phyloP scores from a whole-genome alignment of 2,797 vertebrate genomes.

The Hylomyscus alleni region DNA sequence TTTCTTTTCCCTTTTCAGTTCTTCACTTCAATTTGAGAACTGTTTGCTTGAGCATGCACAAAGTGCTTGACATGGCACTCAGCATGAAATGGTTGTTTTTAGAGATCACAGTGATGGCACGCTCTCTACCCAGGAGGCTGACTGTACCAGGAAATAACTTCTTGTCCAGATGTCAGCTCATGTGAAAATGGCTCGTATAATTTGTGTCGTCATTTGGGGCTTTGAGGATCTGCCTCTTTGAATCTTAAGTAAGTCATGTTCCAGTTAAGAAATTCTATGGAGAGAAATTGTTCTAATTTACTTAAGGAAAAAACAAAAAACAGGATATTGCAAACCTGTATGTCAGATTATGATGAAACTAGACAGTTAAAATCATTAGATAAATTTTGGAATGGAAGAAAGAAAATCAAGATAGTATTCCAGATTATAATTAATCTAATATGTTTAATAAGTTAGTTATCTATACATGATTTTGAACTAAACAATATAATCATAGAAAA shows the following conservation, averaged over 20 bases:
- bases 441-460: not conserved
- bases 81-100: conserved; percentile 53
- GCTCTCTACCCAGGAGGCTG: conserved; percentile 8
- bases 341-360: not conserved
- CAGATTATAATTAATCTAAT: not conserved
- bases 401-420: not conserved
- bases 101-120: conserved; percentile 28
- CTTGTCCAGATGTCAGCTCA: conserved; percentile 57
- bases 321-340: not conserved
- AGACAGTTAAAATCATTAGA: not conserved
- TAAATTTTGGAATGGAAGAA: not conserved
- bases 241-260: conserved; percentile 37
- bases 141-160: conserved; percentile 7
- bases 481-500: not conserved
- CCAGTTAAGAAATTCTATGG: not conserved
- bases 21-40: conserved; percentile 49
- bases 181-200: conserved; percentile 50
- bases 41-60: conserved; percentile 59
- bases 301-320: conserved; percentile 18
- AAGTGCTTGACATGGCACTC: conserved; percentile 45
- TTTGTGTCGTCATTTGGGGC: not conserved
- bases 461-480: not conserved
- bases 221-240: conserved; percentile 1
- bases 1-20: not conserved
- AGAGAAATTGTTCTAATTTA: not conserved